phyloP scores from a whole-genome alignment of 1,140 invertebrate species.

The Dysdera silvatica region DNA sequence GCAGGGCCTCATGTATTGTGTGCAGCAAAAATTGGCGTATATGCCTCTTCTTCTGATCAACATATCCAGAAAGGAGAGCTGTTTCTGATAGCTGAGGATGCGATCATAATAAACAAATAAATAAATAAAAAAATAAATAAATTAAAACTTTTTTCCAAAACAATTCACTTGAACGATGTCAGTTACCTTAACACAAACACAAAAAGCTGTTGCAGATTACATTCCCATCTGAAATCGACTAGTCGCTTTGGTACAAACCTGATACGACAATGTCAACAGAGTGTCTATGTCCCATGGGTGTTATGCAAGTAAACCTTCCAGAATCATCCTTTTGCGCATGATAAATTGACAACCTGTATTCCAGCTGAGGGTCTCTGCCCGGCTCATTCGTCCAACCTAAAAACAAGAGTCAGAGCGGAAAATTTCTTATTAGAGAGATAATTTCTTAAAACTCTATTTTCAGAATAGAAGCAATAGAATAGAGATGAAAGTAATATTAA shows the following conservation, averaged over 20 bases:
- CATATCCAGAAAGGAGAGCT: too few species aligned
- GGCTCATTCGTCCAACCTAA: slow-evolving; percentile 68
- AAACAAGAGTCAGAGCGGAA: neutral
- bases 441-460: too few species aligned
- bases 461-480: neutral
- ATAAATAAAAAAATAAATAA: too few species aligned
- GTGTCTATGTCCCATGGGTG: slow-evolving; percentile 68
- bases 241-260: slow-evolving; percentile 47
- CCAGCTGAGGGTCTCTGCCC: slow-evolving; percentile 63
- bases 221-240: neutral
- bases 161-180: too few species aligned
- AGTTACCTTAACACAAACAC: slow-evolving; percentile 2
- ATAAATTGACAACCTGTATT: slow-evolving; percentile 70
- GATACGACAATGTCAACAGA: slow-evolving; percentile 67
- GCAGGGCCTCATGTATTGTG: too few species aligned
- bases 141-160: too few species aligned
- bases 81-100: too few species aligned
- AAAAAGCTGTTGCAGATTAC: neutral
- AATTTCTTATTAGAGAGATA: neutral
- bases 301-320: slow-evolving; percentile 69
- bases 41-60: too few species aligned
- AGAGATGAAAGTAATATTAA: neutral
- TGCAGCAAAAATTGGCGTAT: too few species aligned
- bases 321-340: slow-evolving; percentile 69
- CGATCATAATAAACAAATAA: too few species aligned